Evolutionary conservation across 2,888 invertebrate species (phyloP).

Genomic region (Netelia melanura): DNA sequence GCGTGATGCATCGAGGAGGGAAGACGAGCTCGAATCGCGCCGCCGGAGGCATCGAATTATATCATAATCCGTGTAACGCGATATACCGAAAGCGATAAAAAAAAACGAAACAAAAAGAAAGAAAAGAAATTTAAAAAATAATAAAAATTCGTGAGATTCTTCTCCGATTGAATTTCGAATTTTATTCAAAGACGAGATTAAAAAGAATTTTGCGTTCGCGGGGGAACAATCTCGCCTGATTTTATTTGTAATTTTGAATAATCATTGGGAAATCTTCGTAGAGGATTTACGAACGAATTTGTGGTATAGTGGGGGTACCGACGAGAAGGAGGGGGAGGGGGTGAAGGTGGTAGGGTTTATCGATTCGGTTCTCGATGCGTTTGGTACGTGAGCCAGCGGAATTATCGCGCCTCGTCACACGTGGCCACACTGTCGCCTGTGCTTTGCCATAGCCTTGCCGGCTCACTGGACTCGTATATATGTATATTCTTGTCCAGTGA

Average conservation of each 20-base stretch:
- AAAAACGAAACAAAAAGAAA: not conserved
- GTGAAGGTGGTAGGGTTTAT: conserved; percentile 33
- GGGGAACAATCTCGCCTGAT: not conserved
- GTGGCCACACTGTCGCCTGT: conserved; percentile 63
- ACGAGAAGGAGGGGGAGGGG: not conserved
- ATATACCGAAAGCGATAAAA: conserved; percentile 27
- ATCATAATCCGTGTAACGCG: conserved; percentile 50
- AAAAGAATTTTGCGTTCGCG: not conserved
- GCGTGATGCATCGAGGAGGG: conserved; percentile 38
- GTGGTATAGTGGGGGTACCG: too few species aligned
- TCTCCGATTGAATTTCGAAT: conserved; percentile 12
- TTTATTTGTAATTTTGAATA: not conserved
- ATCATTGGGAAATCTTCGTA: not conserved
- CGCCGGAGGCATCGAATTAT: conserved; percentile 43
- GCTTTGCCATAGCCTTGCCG: conserved; percentile 46
- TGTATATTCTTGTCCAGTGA: not conserved
- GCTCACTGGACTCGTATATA: conserved; percentile 36
- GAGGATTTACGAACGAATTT: too few species aligned
- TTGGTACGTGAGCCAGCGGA: conserved; percentile 63
- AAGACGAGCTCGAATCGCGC: conserved; percentile 41
- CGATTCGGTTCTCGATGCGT: conserved; percentile 61
- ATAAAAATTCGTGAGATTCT: not conserved
- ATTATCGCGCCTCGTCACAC: conserved; percentile 69
- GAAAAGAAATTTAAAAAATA: not conserved
- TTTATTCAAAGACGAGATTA: not conserved